Percentiles rank a stretch among this genome's conserved stretches.
Evolutionary conservation across 2,888 invertebrate species (phyloP).

Genomic region (Netelia melanura): DNA sequence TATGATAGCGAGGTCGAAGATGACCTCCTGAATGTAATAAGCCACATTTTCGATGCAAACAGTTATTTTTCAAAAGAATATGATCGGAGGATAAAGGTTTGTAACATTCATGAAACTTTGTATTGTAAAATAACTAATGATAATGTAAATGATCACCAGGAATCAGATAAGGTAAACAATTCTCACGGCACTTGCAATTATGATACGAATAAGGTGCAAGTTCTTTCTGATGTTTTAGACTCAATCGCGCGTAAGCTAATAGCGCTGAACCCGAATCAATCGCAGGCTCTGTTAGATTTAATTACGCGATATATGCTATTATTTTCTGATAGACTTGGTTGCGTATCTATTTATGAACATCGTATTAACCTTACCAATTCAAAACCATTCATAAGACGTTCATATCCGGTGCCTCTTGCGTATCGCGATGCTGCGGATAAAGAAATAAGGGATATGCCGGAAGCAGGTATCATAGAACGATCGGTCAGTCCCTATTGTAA

Average conservation of each 20-base stretch:
- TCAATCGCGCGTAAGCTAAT: conserved; percentile 38
- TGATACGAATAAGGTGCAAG: not conserved
- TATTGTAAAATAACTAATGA: too few species aligned
- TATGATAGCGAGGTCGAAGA: not conserved
- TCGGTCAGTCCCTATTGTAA: conserved; percentile 74
- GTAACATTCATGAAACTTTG: not conserved
- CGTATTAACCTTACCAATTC: conserved; percentile 70
- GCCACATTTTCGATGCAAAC: too few species aligned
- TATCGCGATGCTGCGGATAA: conserved; percentile 69
- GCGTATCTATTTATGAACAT: conserved; percentile 70
- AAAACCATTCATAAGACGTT: conserved; percentile 68
- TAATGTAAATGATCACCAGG: too few species aligned
- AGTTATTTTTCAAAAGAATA: too few species aligned
- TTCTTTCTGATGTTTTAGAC: conserved; percentile 1
- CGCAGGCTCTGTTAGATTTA: not conserved
- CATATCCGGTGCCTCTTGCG: conserved; percentile 76
- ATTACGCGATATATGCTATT: conserved; percentile 36
- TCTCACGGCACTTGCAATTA: not conserved
- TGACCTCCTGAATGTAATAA: not conserved
- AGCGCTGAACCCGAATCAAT: conserved; percentile 15
- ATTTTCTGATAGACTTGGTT: conserved; percentile 71
- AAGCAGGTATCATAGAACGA: conserved; percentile 73
- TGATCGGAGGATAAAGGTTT: not conserved
- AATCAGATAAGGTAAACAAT: not conserved
- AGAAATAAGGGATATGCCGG: conserved; percentile 72